These are phyloP conservation scores for Cataglyphis livida DNA, from an alignment of 2,888 invertebrate species.

Conservation along the genomic window DNA sequence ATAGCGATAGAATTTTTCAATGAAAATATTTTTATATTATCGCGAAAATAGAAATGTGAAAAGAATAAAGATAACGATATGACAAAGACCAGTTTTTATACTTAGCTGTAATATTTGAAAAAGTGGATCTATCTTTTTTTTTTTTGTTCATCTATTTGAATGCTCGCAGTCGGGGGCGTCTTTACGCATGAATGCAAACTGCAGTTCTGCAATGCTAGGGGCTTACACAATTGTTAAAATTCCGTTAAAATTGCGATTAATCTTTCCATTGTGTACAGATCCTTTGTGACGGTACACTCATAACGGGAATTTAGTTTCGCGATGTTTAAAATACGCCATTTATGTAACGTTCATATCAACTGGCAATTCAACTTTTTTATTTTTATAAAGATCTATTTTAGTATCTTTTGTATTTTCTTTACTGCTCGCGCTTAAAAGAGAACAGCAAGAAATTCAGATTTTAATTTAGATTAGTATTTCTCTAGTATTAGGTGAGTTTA, in stretches of 20 bases:
- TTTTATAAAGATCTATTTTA: slow-evolving; percentile 22
- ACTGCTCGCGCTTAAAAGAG: not conserved
- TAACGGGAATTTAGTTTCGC: not conserved
- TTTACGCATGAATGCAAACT: slow-evolving; percentile 19
- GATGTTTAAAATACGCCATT: slow-evolving; percentile 31
- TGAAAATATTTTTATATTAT: not conserved
- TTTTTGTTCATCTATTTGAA: slow-evolving; percentile 8
- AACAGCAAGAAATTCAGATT: not conserved
- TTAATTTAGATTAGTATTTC: not conserved
- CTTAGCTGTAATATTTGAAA: slow-evolving; percentile 10
- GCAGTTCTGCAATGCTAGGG: not conserved
- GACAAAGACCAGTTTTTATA: slow-evolving; percentile 16
- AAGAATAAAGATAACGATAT: not conserved
- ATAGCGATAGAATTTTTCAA: not conserved
- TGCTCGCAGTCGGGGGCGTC: not conserved
- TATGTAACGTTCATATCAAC: not conserved
- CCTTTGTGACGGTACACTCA: not conserved
- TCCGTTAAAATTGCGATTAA: slow-evolving; percentile 34
- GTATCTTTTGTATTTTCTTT: slow-evolving; percentile 11
- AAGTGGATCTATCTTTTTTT: slow-evolving; percentile 5
- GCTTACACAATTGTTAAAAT: slow-evolving; percentile 10
- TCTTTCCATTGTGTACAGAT: slow-evolving; percentile 22
- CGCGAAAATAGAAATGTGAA: slow-evolving; percentile 7
- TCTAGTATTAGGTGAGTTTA: not conserved
- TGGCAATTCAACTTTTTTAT: not conserved